Evolutionary conservation across 2,113 vertebrate genomes (phyloP).

Genomic region (Gymnogyps californianus): DNA sequence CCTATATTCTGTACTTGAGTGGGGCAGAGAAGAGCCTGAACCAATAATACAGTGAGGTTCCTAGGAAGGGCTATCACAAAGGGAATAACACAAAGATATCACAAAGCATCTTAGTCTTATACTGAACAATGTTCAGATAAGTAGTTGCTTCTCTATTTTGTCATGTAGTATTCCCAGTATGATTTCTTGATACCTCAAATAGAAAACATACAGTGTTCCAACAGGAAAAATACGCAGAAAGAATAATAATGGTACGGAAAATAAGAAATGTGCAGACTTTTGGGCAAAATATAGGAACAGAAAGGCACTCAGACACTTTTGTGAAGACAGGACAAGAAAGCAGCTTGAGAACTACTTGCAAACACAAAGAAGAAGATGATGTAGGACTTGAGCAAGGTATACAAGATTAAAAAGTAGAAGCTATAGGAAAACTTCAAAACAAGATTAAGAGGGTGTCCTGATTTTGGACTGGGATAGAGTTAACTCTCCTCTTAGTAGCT

Average conservation of each 20-base stretch:
- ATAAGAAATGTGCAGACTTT: background rate
- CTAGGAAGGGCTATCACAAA: background rate
- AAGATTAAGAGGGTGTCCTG: background rate
- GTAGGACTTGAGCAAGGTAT: background rate
- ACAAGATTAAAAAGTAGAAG: background rate
- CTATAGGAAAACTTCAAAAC: background rate
- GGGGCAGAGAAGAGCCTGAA: background rate
- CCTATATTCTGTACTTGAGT: background rate
- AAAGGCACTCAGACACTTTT: background rate
- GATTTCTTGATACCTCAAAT: background rate
- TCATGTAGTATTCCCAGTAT: background rate
- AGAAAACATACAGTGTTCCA: background rate
- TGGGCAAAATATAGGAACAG: background rate
- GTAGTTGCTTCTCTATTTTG: background rate
- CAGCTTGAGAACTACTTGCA: background rate
- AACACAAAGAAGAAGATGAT: background rate
- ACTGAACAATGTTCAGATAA: background rate
- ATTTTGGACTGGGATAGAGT: too few relatives aligned
- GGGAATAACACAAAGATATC: background rate
- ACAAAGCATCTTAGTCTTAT: background rate
- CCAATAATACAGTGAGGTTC: background rate
- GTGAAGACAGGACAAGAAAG: background rate
- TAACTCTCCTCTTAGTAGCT: too few relatives aligned
- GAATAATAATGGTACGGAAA: background rate
- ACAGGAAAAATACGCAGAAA: background rate